phyloP scores from a whole-genome alignment of 2,888 invertebrate species.

The Lithosia quadra region DNA sequence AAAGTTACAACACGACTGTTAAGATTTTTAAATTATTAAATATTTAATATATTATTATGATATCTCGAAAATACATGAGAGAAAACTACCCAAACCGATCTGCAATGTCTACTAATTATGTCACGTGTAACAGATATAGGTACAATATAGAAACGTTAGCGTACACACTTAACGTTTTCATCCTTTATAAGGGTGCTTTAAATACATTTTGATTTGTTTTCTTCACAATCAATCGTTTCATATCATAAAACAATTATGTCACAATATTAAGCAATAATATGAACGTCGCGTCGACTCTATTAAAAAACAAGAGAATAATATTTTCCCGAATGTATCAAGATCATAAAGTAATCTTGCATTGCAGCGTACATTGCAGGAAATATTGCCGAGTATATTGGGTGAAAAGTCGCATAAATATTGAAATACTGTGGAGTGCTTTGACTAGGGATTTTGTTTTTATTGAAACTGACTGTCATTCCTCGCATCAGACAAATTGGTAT shows the following conservation, averaged over 20 bases:
- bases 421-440: neutral
- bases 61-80: too few relatives aligned
- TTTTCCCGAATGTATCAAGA: neutral
- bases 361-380: constrained; percentile 1
- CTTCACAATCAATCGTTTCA: neutral
- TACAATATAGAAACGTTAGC: too few relatives aligned
- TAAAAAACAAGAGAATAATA: neutral
- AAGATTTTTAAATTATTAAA: too few relatives aligned
- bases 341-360: constrained; percentile 4
- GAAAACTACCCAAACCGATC: too few relatives aligned
- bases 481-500: neutral
- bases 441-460: neutral
- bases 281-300: neutral
- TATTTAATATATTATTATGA: too few relatives aligned
- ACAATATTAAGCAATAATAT: neutral
- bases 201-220: neutral
- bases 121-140: too few relatives aligned
- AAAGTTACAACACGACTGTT: too few relatives aligned
- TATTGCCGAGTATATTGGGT: neutral
- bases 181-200: neutral
- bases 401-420: neutral
- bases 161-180: neutral
- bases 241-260: neutral
- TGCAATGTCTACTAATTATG: too few relatives aligned
- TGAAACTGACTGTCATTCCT: neutral